These are phyloP conservation scores for Coptodon rendalli DNA, from an alignment of 2,113 vertebrate genomes.

Conservation along the genomic window DNA sequence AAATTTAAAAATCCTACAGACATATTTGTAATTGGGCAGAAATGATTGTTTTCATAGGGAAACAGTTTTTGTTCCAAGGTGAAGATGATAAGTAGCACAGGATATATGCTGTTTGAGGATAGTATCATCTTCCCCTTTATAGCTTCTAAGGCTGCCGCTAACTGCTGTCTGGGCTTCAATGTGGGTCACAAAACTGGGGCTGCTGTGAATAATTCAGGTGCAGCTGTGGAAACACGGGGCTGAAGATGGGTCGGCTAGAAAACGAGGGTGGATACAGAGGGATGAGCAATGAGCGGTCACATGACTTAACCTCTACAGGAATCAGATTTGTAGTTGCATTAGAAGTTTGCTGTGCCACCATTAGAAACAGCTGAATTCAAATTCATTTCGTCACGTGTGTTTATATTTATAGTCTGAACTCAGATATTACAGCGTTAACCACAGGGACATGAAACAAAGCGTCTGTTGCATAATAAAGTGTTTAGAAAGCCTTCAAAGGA, in stretches of 20 bases:
- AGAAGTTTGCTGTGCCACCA: not conserved
- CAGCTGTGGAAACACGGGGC: conserved; percentile 37
- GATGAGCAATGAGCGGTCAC: not conserved
- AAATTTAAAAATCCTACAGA: not conserved
- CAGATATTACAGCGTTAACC: not conserved
- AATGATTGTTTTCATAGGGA: not conserved
- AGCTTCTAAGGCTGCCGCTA: not conserved
- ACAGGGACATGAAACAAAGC: not conserved
- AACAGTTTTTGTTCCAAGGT: not conserved
- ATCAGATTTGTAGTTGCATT: not conserved
- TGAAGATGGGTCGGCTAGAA: conserved; percentile 17
- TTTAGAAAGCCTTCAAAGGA: not conserved
- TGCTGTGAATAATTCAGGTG: conserved; percentile 69
- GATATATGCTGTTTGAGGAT: not conserved
- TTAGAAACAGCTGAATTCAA: not conserved
- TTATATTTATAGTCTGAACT: not conserved
- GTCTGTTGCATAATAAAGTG: not conserved
- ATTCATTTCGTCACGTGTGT: accelerated
- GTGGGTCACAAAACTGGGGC: conserved; percentile 69
- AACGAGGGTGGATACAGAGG: not conserved
- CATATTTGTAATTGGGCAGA: not conserved
- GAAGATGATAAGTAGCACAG: conserved; percentile 7
- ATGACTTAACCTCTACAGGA: not conserved
- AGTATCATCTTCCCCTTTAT: not conserved
- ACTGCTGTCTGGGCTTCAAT: conserved; percentile 48